A percentile compares a stretch with the other conserved stretches of the same genome.
Evolutionary conservation across 2,888 invertebrate species (phyloP).

Genomic region (Leptinotarsa haldemani): DNA sequence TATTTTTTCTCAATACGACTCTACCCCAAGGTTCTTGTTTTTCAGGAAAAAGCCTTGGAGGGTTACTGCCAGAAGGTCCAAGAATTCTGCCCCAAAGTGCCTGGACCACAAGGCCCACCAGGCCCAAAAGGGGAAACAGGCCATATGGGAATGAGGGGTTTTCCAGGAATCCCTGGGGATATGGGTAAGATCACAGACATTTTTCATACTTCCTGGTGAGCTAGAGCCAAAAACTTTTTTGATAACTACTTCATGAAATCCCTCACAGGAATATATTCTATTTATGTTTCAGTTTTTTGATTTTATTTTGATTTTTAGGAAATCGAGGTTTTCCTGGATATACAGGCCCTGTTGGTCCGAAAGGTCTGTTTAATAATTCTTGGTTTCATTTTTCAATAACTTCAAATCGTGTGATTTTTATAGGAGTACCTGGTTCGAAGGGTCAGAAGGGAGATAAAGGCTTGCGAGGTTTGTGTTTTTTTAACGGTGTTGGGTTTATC

Average conservation of each 20-base stretch:
- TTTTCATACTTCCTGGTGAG: too few relatives aligned
- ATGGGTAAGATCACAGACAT: constrained; percentile 47
- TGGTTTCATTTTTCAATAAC: background rate
- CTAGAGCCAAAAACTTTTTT: too few relatives aligned
- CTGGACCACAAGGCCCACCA: constrained; percentile 67
- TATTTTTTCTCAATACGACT: too few relatives aligned
- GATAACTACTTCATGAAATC: too few relatives aligned
- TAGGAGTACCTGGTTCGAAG: constrained; percentile 35
- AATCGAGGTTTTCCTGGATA: constrained; percentile 17
- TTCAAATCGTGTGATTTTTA: background rate
- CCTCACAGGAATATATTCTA: constrained; percentile 12
- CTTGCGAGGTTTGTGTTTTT: constrained; percentile 8
- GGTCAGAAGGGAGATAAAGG: constrained; percentile 29
- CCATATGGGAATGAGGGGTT: constrained; percentile 75
- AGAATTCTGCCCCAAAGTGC: constrained; percentile 73
- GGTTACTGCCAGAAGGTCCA: constrained; percentile 86
- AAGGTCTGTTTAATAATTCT: constrained; percentile 20
- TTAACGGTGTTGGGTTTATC: background rate
- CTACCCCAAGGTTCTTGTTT: constrained; percentile 47
- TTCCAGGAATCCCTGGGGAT: constrained; percentile 73
- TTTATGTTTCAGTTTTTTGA: background rate
- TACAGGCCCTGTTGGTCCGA: constrained; percentile 16
- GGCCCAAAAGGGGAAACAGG: constrained; percentile 79
- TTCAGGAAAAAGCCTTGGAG: constrained; percentile 84
- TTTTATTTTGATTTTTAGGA: constrained; percentile 17